Base-by-base conservation (phyloP, 2,113 vertebrate genomes). In the Hymenochirus boettgeri region DNA sequence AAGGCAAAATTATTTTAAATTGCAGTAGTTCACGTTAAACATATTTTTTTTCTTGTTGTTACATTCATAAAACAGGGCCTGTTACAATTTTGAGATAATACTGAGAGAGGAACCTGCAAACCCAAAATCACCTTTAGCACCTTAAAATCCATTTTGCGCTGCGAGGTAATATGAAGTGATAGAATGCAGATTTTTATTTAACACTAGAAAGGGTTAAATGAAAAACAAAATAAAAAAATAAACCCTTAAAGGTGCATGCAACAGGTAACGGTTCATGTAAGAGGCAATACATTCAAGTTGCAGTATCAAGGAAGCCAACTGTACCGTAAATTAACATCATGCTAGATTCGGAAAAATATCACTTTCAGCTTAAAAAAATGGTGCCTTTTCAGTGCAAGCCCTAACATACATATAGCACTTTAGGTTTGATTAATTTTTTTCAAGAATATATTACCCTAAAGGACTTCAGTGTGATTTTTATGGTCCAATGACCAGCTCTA, bases 31-130 rank as follows among this genome's bases (percentile, higher is more conserved):
- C 89, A 94, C 92, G 92, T 89, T 86, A 84, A 97, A 97, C 92
- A 88, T 89, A 89, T 90, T 83, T 87, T 80, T n/a, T n/a, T n/a
- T n/a, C n/a, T n/a, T 81, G 90, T 94, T 92, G 89, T 91, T 99
- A 99, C 94, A 99, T 97, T 99, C 94, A 95, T 94, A 90, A 92
- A 93, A 90, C 91, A 93, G 93, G 93, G 90, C 79, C 81, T 81
- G 79, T 83, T 80, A 50, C 71, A 79, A 69, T 75, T 35, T 77
- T 76, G 86, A 84, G 86, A 83, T 77, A 89, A 85, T 84, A 87
- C 85, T 91, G 82, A 69, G 83, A 76, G 70, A 79, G 72, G 35
- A 76, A 65, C 70, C 65, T 71, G 74, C 78, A 77, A 29, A 82
- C 80, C 77, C 29, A 31, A 31, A 72, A 61, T 83, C 86, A 86